Base-by-base conservation (phyloP, 2,797 vertebrate species). In the Ciconia nigra region DNA sequence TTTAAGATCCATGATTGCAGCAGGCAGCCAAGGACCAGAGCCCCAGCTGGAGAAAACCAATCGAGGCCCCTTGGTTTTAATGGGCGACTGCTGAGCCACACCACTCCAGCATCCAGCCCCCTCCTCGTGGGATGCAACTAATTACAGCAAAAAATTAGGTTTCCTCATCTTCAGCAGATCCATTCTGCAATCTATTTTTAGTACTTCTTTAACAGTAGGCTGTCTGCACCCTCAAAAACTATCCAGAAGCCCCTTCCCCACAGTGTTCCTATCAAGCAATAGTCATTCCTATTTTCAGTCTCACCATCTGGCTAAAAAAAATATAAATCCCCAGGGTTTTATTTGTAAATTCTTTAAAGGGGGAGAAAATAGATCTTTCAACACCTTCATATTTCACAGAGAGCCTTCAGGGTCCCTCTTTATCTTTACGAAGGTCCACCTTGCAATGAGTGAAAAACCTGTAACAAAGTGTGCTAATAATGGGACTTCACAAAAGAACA, bases 91-190 rank as follows among this genome's bases (percentile, higher is more conserved):
- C 74, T 83, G 55, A 89, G 37, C 44, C 35, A 35, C 2, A 1
- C 41, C 37, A 61, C 63, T 70, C 35, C 63, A 11, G 58, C 71
- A 73, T 69, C 72, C 2, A 1, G 24, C 55, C 47, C 77, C 73
- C 41, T 90, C 59, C 57, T 71, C 80, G 52, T 69, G 78, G 88
- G 91, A 82, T 71, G 62, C 22, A 63, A 69, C 42, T 58, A 74
- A 92, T 95, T 89, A 83, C n/a, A 83, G 44, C 41, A 79, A 87
- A 62, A 84, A 90, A 96, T 93, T 89, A 87, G 58, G 20, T 80
- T 95, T 95, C 52, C 19, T 90, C 41, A 59, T 90, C 41, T 26
- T 79, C 33, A 41, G 44, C 77, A 90, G 55, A 82, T 54, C 59
- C 44, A 62, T 79, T 83, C 41, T 73, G 16, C 52, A 81, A 63